Percentiles rank a stretch among this genome's conserved stretches.
These are phyloP conservation scores for Thymallus thymallus DNA, from an alignment of 2,113 vertebrate genomes.

Conservation along the genomic window DNA sequence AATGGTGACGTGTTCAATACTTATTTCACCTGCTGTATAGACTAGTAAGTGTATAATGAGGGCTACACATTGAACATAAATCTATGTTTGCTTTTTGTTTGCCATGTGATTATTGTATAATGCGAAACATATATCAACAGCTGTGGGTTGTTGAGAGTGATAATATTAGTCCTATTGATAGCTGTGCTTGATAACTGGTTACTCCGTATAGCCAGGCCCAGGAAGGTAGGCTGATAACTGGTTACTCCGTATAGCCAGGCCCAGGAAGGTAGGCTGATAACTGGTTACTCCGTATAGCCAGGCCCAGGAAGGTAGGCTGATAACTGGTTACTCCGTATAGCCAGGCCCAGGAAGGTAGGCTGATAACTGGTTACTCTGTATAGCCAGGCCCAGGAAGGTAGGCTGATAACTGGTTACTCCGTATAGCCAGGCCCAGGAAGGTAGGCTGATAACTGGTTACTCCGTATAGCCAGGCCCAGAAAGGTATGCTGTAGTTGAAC, in stretches of 20 bases:
- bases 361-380: not conserved
- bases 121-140: not conserved
- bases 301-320: not conserved
- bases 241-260: not conserved
- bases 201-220: not conserved
- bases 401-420: not conserved
- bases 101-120: not conserved
- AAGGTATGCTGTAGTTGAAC: not conserved
- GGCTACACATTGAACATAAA: no score
- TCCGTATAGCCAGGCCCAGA: not conserved
- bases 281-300: not conserved
- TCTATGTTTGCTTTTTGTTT: no score
- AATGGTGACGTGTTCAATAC: no score
- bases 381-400: not conserved
- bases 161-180: not conserved
- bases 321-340: not conserved
- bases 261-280: not conserved
- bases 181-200: not conserved
- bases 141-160: not conserved
- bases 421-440: not conserved
- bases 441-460: not conserved
- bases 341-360: not conserved
- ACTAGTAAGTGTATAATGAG: no score
- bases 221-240: not conserved
- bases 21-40: no score